Evolutionary conservation across 2,888 invertebrate genomes (phyloP).

Genomic region (Drosophila kokeensis): DNA sequence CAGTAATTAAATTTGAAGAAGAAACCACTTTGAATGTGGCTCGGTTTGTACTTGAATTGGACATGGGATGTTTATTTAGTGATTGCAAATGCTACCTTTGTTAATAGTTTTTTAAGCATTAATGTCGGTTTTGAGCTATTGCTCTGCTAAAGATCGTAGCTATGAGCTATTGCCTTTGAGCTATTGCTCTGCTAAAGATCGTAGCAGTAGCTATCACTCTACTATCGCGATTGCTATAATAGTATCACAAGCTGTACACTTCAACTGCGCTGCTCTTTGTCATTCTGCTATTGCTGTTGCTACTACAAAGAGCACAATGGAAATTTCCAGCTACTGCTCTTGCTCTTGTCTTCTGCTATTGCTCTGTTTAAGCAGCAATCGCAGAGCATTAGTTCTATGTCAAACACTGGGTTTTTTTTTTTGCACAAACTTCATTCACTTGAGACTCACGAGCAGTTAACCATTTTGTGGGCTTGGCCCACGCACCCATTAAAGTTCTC

Average conservation of each 20-base stretch:
- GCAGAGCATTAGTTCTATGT: not conserved
- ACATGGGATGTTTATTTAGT: not conserved
- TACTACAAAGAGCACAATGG: not conserved
- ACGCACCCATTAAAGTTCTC: constrained; percentile 13
- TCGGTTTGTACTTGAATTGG: not conserved
- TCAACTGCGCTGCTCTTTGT: not conserved
- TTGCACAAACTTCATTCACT: not conserved
- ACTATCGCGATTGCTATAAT: not conserved
- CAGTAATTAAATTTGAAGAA: not conserved
- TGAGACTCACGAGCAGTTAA: constrained; percentile 2
- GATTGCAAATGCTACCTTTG: not conserved
- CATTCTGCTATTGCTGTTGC: not conserved
- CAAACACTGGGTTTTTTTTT: not conserved
- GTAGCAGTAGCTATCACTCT: not conserved
- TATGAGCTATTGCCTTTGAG: not conserved
- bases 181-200: not conserved
- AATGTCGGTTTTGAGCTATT: not conserved
- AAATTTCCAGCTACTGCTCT: not conserved
- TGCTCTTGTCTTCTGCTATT: not conserved
- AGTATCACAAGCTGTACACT: not conserved
- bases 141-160: no score
- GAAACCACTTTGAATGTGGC: not conserved
- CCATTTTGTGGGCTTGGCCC: constrained; percentile 23
- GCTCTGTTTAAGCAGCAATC: not conserved
- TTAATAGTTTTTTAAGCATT: not conserved